phyloP scores from a whole-genome alignment of 2,888 invertebrate species.

The Gymnosoma rotundatum region DNA sequence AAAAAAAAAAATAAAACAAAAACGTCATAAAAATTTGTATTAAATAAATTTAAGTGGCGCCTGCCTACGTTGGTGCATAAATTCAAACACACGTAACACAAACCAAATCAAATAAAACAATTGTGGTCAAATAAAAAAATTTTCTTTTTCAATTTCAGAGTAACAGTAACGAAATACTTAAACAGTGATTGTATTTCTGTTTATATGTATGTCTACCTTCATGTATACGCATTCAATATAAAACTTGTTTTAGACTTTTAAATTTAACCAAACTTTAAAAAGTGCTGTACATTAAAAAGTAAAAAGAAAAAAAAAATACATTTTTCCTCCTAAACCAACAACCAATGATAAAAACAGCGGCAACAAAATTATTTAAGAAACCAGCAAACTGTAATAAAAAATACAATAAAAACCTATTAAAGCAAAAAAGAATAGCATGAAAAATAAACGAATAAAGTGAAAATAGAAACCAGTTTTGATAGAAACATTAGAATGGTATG shows the following conservation, averaged over 20 bases:
- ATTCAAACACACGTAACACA: background rate
- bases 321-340: conserved; percentile 27
- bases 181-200: background rate
- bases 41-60: conserved; percentile 52
- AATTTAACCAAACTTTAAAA: conserved; percentile 54
- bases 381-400: conserved; percentile 59
- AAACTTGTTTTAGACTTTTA: conserved; percentile 52
- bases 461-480: conserved; percentile 57
- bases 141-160: conserved; percentile 24
- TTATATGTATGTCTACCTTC: background rate
- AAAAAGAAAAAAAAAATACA: background rate
- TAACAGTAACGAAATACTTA: conserved; percentile 31
- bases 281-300: conserved; percentile 45
- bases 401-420: conserved; percentile 63
- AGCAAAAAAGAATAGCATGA: conserved; percentile 52
- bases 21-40: conserved; percentile 5
- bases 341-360: conserved; percentile 52
- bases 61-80: conserved; percentile 30
- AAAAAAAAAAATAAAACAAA: no score
- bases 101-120: conserved; percentile 17
- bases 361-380: conserved; percentile 54
- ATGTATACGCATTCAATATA: background rate
- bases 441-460: conserved; percentile 43
- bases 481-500: conserved; percentile 45
- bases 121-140: conserved; percentile 55